Percentiles rank a stretch among this genome's conserved stretches.
These are phyloP conservation scores for Hypena proboscidalis DNA, from an alignment of 2,888 invertebrate species.

Conservation along the genomic window DNA sequence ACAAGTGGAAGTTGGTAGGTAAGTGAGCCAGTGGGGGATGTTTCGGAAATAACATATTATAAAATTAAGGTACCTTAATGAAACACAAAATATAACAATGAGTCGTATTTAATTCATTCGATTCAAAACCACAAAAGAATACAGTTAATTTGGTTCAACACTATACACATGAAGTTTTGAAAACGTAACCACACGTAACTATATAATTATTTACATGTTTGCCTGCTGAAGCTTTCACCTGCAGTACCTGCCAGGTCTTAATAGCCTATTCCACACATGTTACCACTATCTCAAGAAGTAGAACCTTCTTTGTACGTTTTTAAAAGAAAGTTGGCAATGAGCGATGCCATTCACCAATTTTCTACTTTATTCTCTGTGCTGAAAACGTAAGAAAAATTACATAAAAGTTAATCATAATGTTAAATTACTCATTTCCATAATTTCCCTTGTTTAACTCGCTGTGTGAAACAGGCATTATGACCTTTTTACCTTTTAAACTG, in stretches of 20 bases:
- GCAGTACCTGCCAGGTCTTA: conserved; percentile 21
- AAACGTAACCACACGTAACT: neutral
- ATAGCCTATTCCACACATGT: conserved; percentile 29
- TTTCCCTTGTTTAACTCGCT: neutral
- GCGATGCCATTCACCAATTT: conserved; percentile 15
- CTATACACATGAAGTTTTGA: neutral
- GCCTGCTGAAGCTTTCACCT: conserved; percentile 15
- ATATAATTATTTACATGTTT: conserved; percentile 6
- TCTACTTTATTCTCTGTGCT: neutral
- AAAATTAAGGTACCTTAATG: too few species aligned
- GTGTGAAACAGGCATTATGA: conserved; percentile 28
- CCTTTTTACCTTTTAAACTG: conserved; percentile 27
- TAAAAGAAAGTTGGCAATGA: conserved; percentile 16
- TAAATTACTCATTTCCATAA: neutral
- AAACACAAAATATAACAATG: conserved; percentile 14
- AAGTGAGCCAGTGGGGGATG: too few species aligned
- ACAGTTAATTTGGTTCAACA: conserved; percentile 22
- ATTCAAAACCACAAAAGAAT: conserved; percentile 19
- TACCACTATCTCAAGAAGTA: neutral
- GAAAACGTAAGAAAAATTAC: conserved; percentile 7
- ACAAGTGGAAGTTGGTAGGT: too few species aligned
- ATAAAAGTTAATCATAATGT: too few species aligned
- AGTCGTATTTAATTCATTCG: conserved; percentile 33
- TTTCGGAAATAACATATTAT: too few species aligned
- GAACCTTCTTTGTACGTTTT: neutral